Conservation (phyloP, 1,140 invertebrate genomes). For the Magallana gigas region DNA sequence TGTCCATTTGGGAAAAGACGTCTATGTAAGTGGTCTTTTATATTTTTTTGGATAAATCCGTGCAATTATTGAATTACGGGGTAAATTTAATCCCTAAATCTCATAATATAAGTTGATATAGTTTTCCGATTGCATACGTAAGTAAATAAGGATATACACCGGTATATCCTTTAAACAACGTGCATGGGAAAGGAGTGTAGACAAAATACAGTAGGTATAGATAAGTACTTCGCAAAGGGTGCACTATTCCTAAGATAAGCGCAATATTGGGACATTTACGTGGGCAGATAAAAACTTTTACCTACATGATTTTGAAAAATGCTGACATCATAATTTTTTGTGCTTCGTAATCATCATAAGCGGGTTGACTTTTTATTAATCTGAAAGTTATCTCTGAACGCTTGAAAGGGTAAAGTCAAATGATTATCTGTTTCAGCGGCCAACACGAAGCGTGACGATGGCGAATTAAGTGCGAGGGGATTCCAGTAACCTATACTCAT, state of each 20-base stretch:
- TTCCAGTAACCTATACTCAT: neutral
- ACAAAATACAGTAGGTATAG: neutral
- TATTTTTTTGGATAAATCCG: neutral
- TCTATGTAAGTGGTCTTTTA: neutral
- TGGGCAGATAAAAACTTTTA: neutral
- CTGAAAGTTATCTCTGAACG: too few species aligned
- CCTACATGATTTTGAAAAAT: neutral
- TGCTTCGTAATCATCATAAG: too few species aligned
- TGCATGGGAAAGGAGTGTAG: neutral
- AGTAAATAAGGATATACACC: too few species aligned
- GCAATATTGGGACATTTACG: neutral
- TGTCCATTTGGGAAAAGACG: neutral
- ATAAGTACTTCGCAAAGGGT: neutral
- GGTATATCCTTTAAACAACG: too few species aligned
- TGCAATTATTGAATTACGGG: too few species aligned
- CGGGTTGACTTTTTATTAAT: too few species aligned
- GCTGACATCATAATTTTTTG: constrained; percentile 5
- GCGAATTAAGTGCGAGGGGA: neutral
- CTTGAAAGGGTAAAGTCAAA: too few species aligned
- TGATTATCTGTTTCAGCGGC: neutral
- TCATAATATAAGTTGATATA: too few species aligned
- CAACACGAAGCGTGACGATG: neutral
- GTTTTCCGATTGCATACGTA: too few species aligned
- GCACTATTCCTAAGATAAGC: neutral
- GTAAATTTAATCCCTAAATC: too few species aligned